Percentiles rank a stretch among this genome's conserved stretches.
Evolutionary conservation across 2,113 vertebrate genomes (phyloP).

Genomic region (Tricholaema leucomelas): DNA sequence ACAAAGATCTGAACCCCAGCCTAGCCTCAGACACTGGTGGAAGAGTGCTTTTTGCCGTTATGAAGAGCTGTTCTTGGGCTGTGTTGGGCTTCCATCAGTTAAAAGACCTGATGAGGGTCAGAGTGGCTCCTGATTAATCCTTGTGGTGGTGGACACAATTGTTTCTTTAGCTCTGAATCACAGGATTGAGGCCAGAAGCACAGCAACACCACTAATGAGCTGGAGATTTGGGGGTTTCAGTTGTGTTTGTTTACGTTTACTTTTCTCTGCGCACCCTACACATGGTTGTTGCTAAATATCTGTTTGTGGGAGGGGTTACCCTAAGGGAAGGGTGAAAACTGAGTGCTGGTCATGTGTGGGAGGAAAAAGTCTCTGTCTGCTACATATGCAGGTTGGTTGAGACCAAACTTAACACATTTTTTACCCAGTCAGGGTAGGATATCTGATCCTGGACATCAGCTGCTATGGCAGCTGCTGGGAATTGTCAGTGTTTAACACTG

Average conservation of each 20-base stretch:
- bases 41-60: not conserved
- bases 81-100: not conserved
- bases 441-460: not conserved
- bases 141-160: accelerated
- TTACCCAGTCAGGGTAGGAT: not conserved
- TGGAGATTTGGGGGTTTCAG: not conserved
- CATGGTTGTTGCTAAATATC: not conserved
- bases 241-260: not conserved
- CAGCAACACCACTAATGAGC: accelerated
- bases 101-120: not conserved
- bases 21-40: not conserved
- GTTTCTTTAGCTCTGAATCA: not conserved
- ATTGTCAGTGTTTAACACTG: not conserved
- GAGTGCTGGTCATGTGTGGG: not conserved
- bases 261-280: not conserved
- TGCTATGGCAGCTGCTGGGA: not conserved
- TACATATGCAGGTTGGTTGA: not conserved
- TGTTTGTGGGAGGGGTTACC: not conserved
- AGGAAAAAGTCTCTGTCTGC: accelerated
- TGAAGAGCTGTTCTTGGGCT: not conserved
- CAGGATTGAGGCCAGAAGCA: not conserved
- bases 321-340: not conserved
- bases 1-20: not conserved
- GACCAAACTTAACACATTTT: not conserved
- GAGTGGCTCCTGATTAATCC: not conserved